Evolutionary conservation across 2,888 invertebrate species (phyloP), one percentile per base, ranked within the genome.

Genomic region (Amphipoea oculea): DNA sequence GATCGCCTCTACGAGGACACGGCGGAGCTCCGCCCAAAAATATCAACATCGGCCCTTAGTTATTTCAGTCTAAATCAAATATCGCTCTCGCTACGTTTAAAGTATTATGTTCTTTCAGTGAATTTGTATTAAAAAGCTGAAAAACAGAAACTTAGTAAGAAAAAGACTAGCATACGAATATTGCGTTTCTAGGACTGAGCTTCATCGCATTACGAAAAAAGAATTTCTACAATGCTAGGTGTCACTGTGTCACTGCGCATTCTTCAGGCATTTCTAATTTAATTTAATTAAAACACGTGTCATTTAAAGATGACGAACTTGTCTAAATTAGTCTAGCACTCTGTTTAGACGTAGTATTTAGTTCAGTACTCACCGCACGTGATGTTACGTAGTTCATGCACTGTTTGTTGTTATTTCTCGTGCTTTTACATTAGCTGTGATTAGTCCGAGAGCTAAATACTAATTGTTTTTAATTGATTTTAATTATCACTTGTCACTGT

Each of bases 271-370:
- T 80, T 51, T 12, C 11, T 79, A 79, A n/a, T n/a, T n/a, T n/a
- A n/a, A n/a, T n/a, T n/a, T n/a, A n/a, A 78, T 70, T 45, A 80
- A n/a, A 51, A 66, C 51, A 62, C 81, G 67, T 62, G 62, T 67
- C 40, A 6, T 23, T 1, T n/a, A 51, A 20, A 51, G 14, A 67
- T 73, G 67, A 79, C 67, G 73, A 80, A 68, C 12, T 68, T 54
- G 14, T 81, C 62, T 81, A 63, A 80, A 68, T 81, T 54, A n/a
- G 62, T 81, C n/a, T 36, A 68, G 23, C 51, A n/a, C 54, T 74
- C 17, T 5, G 54, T 66, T 51, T 0, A 45, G 40, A 79, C 42
- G 57, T 67, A 51, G 57, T 29, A 40, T 40, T 54, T 14, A 4
- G 12, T 60, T 17, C 0, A 20, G 17, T 36, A 57, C n/a, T 42